Evolutionary conservation across 1,140 invertebrate genomes (phyloP).

Genomic region (Ericerus pela): DNA sequence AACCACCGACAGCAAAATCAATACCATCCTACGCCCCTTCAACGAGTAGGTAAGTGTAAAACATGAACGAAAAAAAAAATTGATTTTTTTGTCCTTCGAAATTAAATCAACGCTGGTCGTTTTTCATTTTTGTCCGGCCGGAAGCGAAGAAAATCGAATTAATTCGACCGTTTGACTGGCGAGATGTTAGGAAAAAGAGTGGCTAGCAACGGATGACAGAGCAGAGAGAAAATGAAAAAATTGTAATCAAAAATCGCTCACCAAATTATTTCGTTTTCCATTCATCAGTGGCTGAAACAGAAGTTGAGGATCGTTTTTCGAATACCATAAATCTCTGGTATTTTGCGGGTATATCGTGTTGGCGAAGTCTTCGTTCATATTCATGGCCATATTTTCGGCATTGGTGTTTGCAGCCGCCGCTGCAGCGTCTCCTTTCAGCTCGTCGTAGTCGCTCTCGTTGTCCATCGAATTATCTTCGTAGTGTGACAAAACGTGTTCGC

Average conservation of each 20-base stretch:
- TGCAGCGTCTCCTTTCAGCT: not conserved
- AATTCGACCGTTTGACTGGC: no score
- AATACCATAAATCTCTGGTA: not conserved
- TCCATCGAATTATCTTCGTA: not conserved
- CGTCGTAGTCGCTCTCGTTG: not conserved
- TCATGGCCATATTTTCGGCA: not conserved
- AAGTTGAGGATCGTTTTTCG: not conserved
- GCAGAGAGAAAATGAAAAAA: no score
- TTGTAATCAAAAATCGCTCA: not conserved
- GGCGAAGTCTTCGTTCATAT: not conserved
- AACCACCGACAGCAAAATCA: no score
- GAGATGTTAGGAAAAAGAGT: no score
- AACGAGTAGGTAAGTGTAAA: no score
- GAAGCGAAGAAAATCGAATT: no score
- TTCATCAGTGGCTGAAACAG: not conserved
- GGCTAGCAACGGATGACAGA: no score
- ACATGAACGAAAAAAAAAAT: no score
- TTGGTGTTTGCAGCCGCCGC: not conserved
- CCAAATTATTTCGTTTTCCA: constrained; percentile 1
- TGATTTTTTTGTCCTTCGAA: no score
- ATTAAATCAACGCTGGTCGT: no score
- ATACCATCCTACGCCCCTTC: no score
- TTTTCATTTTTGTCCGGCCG: no score
- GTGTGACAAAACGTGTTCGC: not conserved
- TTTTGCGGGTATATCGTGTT: not conserved